Evolutionary conservation across 1,140 invertebrate genomes (phyloP), one percentile per base, ranked within the genome.

Genomic region (Aphidius gifuensis): DNA sequence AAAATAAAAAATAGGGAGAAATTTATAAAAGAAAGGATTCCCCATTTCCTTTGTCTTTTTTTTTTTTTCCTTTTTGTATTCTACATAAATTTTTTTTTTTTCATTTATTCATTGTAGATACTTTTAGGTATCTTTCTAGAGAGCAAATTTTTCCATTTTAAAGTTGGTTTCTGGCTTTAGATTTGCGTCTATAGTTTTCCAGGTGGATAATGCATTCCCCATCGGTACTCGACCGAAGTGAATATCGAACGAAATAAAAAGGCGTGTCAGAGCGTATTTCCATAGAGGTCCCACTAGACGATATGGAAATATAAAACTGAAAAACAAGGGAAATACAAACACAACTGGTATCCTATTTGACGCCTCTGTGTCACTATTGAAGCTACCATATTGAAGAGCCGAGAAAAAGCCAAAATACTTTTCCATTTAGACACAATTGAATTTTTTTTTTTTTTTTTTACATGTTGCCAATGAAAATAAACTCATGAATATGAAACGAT

Each of bases 161-260:
- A 32, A 32, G 23, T 32, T 32, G 23, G 23, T 32, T 32, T 32
- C 23, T 32, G 23, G 23, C 4, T 32, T 32, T 32, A 32, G 23
- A 32, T 32, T 32, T 32, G 23, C 23, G 23, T 32, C 23, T 32
- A 32, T 32, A 32, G 23, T 32, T 32, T 32, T 32, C 4, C 63
- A 63, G 64, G 62, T 71, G 68, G 66, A 73, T 75, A 73, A 74
- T 74, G 67, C 68, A 71, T 69, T 65, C 67, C 61, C 40, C 66
- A 73, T 74, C 69, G 71, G 72, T 75, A 75, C 74, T 75, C 70
- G 69, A 71, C 68, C 67, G 70, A 71, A 74, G 70, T 71, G 70
- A 73, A 75, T 74, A 75, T 74, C 61, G 71, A 67, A 66, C 45
- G 23, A 9, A 66, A 65, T 65, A 57, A 69, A 62, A 66, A 72